A percentile compares a stretch with the other conserved stretches of the same genome.
Conservation (phyloP, 2,797 vertebrate genomes). For the Miopithecus talapoin region DNA sequence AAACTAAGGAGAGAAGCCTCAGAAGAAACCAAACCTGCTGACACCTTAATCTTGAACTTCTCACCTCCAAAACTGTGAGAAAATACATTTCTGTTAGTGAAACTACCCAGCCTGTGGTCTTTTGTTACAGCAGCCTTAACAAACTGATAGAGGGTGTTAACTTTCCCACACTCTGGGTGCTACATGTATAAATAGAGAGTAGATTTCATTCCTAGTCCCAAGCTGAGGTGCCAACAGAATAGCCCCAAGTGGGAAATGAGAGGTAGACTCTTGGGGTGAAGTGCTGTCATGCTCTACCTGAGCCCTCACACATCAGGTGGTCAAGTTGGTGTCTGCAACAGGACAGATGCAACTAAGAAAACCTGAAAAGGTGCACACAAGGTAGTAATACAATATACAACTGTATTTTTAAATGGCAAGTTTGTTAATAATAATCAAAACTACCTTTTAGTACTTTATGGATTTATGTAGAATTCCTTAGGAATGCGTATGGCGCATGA, state of each 20-base stretch:
- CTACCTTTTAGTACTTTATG: not conserved
- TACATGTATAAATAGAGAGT: not conserved
- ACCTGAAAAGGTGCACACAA: not conserved
- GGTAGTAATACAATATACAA: not conserved
- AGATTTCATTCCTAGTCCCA: not conserved
- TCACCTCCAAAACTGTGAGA: not conserved
- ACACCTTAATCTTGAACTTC: not conserved
- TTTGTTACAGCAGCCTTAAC: not conserved
- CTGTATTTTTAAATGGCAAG: not conserved
- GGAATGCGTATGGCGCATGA: not conserved
- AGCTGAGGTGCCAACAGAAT: not conserved
- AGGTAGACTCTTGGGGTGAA: not conserved
- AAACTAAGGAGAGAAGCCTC: not conserved
- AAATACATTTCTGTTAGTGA: not conserved
- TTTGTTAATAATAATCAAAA: not conserved
- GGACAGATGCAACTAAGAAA: not conserved
- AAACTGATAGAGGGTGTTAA: not conserved
- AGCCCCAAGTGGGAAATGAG: not conserved
- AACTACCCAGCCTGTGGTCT: not conserved
- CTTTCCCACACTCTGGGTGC: not conserved
- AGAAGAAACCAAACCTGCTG: not conserved
- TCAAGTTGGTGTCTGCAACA: not conserved
- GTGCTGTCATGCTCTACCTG: not conserved
- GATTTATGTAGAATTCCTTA: slow-evolving; percentile 16
- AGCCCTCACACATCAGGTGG: not conserved